Evolutionary conservation across 2,113 vertebrate species (phyloP).

Genomic region (Otolemur garnettii): DNA sequence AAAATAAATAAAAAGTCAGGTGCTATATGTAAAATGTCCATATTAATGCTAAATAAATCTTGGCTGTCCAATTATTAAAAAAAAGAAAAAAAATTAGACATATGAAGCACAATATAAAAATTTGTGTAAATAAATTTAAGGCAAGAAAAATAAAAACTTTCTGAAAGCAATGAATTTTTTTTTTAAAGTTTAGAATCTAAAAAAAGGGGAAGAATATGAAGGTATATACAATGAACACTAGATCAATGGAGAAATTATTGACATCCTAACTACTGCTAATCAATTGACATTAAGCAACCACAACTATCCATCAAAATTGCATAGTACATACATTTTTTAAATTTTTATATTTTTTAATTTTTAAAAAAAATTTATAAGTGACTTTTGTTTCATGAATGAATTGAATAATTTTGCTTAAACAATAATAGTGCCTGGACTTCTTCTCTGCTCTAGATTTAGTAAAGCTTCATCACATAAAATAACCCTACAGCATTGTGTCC

Average conservation of each 20-base stretch:
- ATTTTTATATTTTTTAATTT: too few species aligned
- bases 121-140: background rate
- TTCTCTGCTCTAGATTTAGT: background rate
- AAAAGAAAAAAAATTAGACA: background rate
- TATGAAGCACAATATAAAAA: background rate
- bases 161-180: background rate
- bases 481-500: background rate
- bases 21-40: too few species aligned
- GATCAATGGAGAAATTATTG: background rate
- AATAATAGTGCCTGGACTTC: background rate
- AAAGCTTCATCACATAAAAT: background rate
- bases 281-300: background rate
- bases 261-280: background rate
- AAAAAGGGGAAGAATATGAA: background rate
- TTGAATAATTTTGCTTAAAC: background rate
- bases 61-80: too few species aligned
- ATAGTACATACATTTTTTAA: background rate
- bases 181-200: background rate
- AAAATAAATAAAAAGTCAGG: too few species aligned
- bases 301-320: background rate
- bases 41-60: too few species aligned
- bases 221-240: background rate
- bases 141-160: background rate
- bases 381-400: too few species aligned
- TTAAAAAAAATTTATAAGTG: too few species aligned